Conservation (phyloP, 2,113 vertebrate species). For the Ictidomys tridecemlineatus region DNA sequence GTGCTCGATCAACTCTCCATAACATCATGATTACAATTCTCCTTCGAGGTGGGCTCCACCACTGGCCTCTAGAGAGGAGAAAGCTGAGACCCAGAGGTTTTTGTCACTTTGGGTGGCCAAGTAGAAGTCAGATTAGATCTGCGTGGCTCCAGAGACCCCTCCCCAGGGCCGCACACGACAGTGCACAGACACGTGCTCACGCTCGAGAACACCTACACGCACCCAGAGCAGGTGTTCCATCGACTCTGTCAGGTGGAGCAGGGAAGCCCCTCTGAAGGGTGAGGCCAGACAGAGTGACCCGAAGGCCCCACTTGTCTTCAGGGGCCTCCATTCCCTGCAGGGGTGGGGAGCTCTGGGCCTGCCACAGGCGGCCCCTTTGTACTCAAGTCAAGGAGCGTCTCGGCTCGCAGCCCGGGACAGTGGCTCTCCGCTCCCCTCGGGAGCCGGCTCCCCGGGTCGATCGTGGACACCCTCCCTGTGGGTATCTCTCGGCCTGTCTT, state of each 20-base stretch:
- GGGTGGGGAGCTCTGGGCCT: neutral
- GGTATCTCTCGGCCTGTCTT: neutral
- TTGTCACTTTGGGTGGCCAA: neutral
- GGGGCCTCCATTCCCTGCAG: neutral
- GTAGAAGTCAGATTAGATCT: neutral
- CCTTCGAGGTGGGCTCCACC: accelerated
- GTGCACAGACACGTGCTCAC: neutral
- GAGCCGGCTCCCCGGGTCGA: accelerated
- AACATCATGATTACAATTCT: accelerated
- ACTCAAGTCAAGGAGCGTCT: neutral
- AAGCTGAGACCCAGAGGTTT: neutral
- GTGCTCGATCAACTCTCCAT: neutral
- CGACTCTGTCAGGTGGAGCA: neutral
- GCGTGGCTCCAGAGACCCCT: neutral
- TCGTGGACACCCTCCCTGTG: neutral
- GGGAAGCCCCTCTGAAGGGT: neutral
- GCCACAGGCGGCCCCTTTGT: neutral
- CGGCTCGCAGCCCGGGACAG: neutral
- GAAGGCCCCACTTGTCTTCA: neutral
- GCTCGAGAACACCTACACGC: accelerated
- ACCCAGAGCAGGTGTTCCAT: neutral
- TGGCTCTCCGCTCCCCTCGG: accelerated
- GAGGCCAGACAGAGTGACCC: neutral
- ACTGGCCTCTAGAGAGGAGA: neutral
- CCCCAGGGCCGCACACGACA: neutral